Base-by-base conservation (phyloP, 1,140 invertebrate genomes). In the Copidosoma floridanum region DNA sequence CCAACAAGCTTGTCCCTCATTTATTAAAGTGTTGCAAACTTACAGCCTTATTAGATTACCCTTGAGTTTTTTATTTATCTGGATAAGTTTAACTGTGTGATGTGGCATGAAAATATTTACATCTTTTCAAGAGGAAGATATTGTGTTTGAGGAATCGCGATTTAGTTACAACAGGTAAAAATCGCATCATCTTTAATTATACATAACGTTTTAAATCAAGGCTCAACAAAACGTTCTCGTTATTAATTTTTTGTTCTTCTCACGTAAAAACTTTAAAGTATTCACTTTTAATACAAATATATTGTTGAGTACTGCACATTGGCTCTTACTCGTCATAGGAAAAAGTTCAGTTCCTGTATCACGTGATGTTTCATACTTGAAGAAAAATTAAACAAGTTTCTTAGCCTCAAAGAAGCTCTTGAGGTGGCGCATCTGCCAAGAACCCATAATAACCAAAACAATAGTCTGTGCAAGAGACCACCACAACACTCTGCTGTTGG, bases 371-470 rank as follows among this genome's bases (percentile, higher is more conserved):
- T n/a, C n/a, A n/a, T n/a, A n/a, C n/a, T n/a, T n/a, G n/a, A n/a
- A 20, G 23, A 11, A 62, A 51, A 51, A 41, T 87, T 89, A 99
- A 44, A 99, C 97, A 71, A 99, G 83, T 87, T 99, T 99, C 79
- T 99, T 99, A 14, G 97, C 97, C 83, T 99, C 96, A 75, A 99
- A 99, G 85, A 99, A 99, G 69, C 92, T 94, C 84, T 99, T 99
- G 37, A 99, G 83, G 87, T 99, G 97, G 72, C 87, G 88, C 95
- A 99, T 99, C 82, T 99, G 98, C 97, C 97, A 99, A 43, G 94
- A 89, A 18, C 97, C 97, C 86, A 98, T 99, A 7, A 85, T 77
- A 0, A 99, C 74, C 8, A 99, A 84, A 48, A 99, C 90, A 18
- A 86, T 81, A 5, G 94, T 95, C 82, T 99, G 98, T 3, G 88